Percentiles rank a stretch among this genome's conserved stretches.
phyloP scores from a whole-genome alignment of 2,797 vertebrate species.

The Enteromius mattozi region DNA sequence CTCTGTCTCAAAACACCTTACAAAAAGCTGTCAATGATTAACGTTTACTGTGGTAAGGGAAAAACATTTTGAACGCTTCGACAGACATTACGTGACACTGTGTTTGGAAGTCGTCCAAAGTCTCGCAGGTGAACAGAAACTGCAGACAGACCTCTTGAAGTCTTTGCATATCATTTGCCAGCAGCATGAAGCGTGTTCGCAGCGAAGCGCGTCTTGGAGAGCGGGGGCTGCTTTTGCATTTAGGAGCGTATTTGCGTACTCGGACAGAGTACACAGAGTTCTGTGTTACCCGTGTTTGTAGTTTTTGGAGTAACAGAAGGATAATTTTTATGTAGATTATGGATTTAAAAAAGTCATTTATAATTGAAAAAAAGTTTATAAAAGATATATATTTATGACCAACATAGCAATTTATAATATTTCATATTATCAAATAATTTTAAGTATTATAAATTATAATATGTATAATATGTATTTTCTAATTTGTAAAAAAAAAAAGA shows the following conservation, averaged over 20 bases:
- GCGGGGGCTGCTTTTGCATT: constrained; percentile 7
- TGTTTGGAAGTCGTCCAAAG: not conserved
- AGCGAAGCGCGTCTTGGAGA: not conserved
- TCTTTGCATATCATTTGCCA: constrained; percentile 18
- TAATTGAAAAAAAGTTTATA: not conserved
- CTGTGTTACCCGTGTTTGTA: not conserved
- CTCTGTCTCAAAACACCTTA: not conserved
- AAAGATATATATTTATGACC: not conserved
- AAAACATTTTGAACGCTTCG: not conserved
- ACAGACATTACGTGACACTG: not conserved
- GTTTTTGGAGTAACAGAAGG: not conserved
- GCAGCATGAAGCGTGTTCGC: not conserved
- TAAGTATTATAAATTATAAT: not conserved
- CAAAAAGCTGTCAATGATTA: not conserved
- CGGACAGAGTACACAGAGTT: not conserved
- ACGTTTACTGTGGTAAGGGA: not conserved
- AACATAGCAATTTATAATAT: not conserved
- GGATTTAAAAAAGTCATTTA: not conserved
- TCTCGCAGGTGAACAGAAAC: constrained; percentile 8
- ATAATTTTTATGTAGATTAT: too few relatives aligned
- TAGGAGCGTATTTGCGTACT: not conserved
- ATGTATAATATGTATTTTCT: not conserved
- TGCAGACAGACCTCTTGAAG: not conserved
- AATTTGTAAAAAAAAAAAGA: too few relatives aligned
- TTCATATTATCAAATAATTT: not conserved